Evolutionary conservation across 1,140 invertebrate species (phyloP), one percentile per base, ranked within the genome.

Genomic region (Drosophila azteca): DNA sequence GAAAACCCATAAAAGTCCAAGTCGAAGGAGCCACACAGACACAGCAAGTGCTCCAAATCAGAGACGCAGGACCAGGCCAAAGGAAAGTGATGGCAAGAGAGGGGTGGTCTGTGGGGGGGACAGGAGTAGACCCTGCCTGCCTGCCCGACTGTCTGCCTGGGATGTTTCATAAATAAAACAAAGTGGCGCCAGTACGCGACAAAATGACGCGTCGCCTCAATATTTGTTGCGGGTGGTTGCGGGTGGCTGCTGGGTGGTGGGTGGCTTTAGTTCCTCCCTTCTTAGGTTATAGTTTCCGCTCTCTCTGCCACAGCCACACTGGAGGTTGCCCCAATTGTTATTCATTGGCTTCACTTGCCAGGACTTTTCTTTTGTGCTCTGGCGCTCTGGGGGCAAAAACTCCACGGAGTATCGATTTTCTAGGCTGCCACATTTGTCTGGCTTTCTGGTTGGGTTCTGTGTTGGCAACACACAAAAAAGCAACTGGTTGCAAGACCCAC

Each of bases 321-420:
- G 51, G 15, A 55, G 39, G 41, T 49, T 50, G 45, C 44, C 71
- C 78, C 72, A 58, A 78, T 76, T 87, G 82, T 81, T 88, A 88
- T 87, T 87, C 83, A 87, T 87, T 87, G 82, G 82, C 83, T 88
- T 87, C 80, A 71, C 55, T 59, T 67, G 44, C 48, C 48, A 39
- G 46, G 35, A 15, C 17, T 50, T 52, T 57, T 48, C 54, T 45
- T 45, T 79, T 57, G 53, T 71, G 62, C 63, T 0, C 4, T 4
- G 5, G 4, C 24, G 24, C 24, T 7, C 7, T 29, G 6, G 24
- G 6, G 8, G 31, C 31, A 31, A 1, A 6, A 85, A 88, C 82
- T 87, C 74, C 83, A 60, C 77, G 61, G 51, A 49, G 44, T 82
- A 87, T 87, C 78, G 82, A 87, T 87, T 87, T 87, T 82, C 70